Base-by-base conservation (phyloP, 2,888 invertebrate genomes). In the Microplitis manilae region DNA sequence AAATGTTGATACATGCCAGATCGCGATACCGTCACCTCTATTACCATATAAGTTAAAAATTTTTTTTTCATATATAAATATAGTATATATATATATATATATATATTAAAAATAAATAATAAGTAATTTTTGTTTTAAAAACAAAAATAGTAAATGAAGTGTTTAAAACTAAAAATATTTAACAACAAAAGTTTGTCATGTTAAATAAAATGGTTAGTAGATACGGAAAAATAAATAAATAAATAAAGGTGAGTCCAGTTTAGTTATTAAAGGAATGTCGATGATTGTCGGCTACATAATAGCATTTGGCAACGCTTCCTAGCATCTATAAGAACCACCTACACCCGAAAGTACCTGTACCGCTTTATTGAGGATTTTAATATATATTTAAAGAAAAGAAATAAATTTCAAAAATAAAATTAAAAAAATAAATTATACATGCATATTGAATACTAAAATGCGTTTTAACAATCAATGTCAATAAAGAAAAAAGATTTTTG, bases 281-380 rank as follows among this genome's bases (percentile, higher is more conserved):
- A 88, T 90, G 88, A 90, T 89, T 90, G 90, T 89, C 88, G 88
- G 89, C 77, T 89, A 89, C 89, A 90, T 88, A 90, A 89, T 86
- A 90, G 88, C 90, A 90, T 89, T 89, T 90, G 90, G 90, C 90
- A 90, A 90, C 89, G 89, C 89, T 89, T 85, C 84, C 86, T 89
- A 88, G 82, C 84, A 82, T 85, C 86, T 88, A 87, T 86, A 85
- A 83, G 82, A 77, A 85, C 85, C 86, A 87, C 88, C 88, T 89
- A 89, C 87, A 87, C 88, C 89, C 86, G 87, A 88, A 87, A 86
- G 86, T 87, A 86, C 79, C 76, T 75, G 84, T 86, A 87, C 87
- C 88, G 88, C 86, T 88, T 86, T 86, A 78, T 79, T 79, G 85
- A 86, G 86, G 86, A 87, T 83, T 84, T 64, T 60, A 60, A 60